A percentile compares a stretch with the other conserved stretches of the same genome.
Evolutionary conservation across 1,140 invertebrate genomes (phyloP).

Genomic region (Lepidotrigona ventralis): DNA sequence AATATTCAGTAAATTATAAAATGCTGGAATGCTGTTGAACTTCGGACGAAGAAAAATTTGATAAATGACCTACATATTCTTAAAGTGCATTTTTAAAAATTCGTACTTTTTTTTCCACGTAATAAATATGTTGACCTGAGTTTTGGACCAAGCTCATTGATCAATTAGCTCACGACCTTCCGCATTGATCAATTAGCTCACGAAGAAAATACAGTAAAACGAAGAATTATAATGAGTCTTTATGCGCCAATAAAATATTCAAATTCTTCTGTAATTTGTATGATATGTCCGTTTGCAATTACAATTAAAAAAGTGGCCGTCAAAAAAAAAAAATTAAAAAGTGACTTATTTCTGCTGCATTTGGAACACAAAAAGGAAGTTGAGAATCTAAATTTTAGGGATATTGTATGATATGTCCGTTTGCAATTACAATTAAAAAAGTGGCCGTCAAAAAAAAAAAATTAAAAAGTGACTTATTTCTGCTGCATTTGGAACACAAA

Average conservation of each 20-base stretch:
- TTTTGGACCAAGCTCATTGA: not conserved
- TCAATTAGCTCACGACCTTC: too few species aligned
- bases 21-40: not conserved
- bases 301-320: not conserved
- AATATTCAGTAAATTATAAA: not conserved
- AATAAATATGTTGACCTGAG: not conserved
- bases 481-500: too few species aligned
- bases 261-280: not conserved
- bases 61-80: constrained; percentile 30
- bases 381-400: too few species aligned
- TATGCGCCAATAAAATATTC: too few species aligned
- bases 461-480: too few species aligned
- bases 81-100: constrained; percentile 37
- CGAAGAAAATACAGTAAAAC: not conserved
- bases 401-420: not conserved
- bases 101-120: not conserved
- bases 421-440: not conserved
- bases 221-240: not conserved
- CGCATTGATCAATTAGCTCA: not conserved
- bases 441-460: too few species aligned
- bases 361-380: too few species aligned
- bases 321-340: too few species aligned
- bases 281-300: not conserved
- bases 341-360: too few species aligned
- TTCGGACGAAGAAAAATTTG: not conserved